A percentile compares a stretch with the other conserved stretches of the same genome.
Conservation (phyloP, 30 jellyfish, hydroid and myxozoan genomes). For the Aurelia coerulea region DNA sequence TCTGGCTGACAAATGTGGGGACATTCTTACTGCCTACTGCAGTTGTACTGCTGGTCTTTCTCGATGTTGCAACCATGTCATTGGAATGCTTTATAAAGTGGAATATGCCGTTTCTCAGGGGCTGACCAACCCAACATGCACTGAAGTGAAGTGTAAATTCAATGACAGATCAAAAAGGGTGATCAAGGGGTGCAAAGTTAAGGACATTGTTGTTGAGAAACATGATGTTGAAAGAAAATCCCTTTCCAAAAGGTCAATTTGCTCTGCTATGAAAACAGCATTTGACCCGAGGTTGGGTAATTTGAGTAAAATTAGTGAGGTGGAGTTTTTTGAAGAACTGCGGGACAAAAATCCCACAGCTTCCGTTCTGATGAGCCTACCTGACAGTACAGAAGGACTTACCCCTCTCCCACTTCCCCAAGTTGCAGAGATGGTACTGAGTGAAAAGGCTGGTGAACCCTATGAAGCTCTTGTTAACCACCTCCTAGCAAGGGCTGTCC, state of each 20-base stretch:
- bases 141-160: conserved; percentile 24
- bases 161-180: background rate
- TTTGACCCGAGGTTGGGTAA: background rate
- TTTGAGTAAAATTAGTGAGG: background rate
- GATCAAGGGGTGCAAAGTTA: background rate
- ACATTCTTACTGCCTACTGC: background rate
- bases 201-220: background rate
- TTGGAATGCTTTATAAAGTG: conserved; percentile 15
- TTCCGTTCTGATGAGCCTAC: background rate
- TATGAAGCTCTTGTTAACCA: background rate
- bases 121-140: conserved; percentile 25
- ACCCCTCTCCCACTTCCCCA: background rate
- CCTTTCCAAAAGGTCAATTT: background rate
- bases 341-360: background rate
- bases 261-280: background rate
- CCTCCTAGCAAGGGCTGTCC: background rate
- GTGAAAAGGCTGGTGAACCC: background rate
- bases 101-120: conserved; percentile 26
- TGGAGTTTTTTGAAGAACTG: background rate
- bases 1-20: background rate
- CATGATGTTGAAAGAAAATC: background rate
- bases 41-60: conserved; percentile 6
- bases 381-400: background rate
- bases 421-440: background rate
- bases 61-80: conserved; percentile 19